These are phyloP conservation scores for Synergus laeviventris DNA, from an alignment of 2,888 invertebrate species.

Conservation along the genomic window DNA sequence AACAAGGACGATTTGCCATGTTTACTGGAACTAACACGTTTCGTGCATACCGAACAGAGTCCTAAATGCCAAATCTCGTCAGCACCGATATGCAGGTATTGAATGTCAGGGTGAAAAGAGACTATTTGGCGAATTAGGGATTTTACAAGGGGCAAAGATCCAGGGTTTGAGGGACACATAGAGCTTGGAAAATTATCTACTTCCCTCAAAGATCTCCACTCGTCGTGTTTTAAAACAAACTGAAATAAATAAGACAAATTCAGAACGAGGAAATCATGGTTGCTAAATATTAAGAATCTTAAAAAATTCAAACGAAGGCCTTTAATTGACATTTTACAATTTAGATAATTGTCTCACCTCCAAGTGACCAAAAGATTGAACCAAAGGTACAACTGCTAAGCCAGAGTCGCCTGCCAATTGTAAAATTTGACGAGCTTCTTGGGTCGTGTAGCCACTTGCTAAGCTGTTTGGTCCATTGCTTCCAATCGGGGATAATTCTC, in stretches of 20 bases:
- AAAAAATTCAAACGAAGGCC: not conserved
- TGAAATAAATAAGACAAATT: conserved; percentile 61
- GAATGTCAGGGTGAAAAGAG: conserved; percentile 81
- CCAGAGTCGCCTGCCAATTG: conserved; percentile 82
- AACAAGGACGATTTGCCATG: conserved; percentile 80
- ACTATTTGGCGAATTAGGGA: conserved; percentile 85
- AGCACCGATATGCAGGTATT: conserved; percentile 87
- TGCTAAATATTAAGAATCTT: not conserved
- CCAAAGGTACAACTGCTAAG: conserved; percentile 85
- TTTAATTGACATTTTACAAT: not conserved
- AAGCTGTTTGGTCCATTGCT: conserved; percentile 74
- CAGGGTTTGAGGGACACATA: conserved; percentile 84
- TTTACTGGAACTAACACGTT: conserved; percentile 76
- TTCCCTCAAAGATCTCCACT: conserved; percentile 83
- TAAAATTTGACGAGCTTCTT: conserved; percentile 83
- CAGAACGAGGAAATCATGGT: not conserved
- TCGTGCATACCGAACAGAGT: conserved; percentile 79
- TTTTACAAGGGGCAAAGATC: conserved; percentile 80
- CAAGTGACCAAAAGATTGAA: conserved; percentile 93
- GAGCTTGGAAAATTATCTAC: conserved; percentile 82
- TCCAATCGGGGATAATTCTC: conserved; percentile 80
- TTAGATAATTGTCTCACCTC: conserved; percentile 76
- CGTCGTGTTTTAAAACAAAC: conserved; percentile 86
- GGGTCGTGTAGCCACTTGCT: conserved; percentile 80
- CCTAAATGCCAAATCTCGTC: conserved; percentile 90